phyloP scores from a whole-genome alignment of 2,888 invertebrate genomes.

The Orthosia gothica region DNA sequence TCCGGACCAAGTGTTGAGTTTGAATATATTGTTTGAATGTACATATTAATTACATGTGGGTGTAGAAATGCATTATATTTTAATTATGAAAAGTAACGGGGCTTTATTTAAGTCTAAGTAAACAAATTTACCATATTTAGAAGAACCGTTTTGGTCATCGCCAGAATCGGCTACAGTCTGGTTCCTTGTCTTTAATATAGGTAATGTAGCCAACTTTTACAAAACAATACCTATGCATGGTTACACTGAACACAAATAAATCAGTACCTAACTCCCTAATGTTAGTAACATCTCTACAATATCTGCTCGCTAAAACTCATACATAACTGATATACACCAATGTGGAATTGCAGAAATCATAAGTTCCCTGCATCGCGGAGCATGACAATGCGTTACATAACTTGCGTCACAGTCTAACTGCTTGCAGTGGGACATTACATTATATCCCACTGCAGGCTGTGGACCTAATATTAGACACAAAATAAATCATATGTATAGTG shows the following conservation, averaged over 20 bases:
- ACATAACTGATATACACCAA: not conserved
- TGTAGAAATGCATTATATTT: slow-evolving; percentile 26
- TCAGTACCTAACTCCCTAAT: not conserved
- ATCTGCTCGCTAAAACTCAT: not conserved
- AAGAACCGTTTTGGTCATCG: not conserved
- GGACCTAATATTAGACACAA: slow-evolving; percentile 9
- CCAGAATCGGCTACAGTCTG: not conserved
- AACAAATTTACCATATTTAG: not conserved
- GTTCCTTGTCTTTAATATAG: no score
- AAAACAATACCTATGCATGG: no score
- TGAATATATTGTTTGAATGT: slow-evolving; percentile 17
- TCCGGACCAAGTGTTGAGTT: slow-evolving; percentile 37
- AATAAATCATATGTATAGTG: slow-evolving; percentile 54
- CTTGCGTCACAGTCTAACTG: slow-evolving; percentile 31
- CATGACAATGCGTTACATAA: slow-evolving; percentile 47
- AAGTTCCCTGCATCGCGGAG: slow-evolving; percentile 10
- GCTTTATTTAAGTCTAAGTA: not conserved
- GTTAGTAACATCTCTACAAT: not conserved
- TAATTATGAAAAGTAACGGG: slow-evolving; percentile 22
- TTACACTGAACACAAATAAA: not conserved
- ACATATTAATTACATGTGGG: slow-evolving; percentile 25
- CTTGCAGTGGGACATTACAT: slow-evolving; percentile 19
- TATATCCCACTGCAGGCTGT: slow-evolving; percentile 7
- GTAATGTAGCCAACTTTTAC: not conserved
- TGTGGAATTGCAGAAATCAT: slow-evolving; percentile 20